Evolutionary conservation across 1,140 invertebrate species (phyloP), one percentile per base, ranked within the genome.

Genomic region (Cydia splendana): DNA sequence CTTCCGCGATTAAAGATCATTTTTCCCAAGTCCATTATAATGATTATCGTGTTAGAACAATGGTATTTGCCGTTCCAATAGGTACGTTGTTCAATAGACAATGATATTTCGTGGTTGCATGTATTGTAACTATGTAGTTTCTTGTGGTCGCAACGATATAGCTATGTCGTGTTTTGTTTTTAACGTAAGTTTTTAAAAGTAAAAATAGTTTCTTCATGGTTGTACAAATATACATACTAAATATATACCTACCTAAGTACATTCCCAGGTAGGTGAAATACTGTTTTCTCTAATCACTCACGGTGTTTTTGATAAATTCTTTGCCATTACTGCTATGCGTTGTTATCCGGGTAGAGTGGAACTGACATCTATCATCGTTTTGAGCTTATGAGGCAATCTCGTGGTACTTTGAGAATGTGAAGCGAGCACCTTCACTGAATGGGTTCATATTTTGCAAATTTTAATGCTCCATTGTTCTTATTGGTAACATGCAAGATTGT

Each of bases 1-100:
- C 67, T 71, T 71, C 67, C 67, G 67, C 67, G 67, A 71, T 71
- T 71, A 38, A 42, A 42, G 38, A 71, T 71, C 30, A 42, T 71
- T 38, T 69, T 71, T 71, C 67, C 67, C 30, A 38, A 42, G 67
- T 71, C 30, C 67, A 34, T 62, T 62, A 62, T 62, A 62, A 20
- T 62, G 15, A 42, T 71, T 71, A 71, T 71, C 34, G n/a, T 28
- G 24, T 71, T 42, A 18, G 28, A 42, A 71, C 67, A 71, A 71
- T 71, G 67, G 18, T 71, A 34, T 71, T 42, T 71, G 30, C 28
- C 65, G 28, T 18, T 53, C 51, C 51, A 53, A 53, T 53, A 24
- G 24, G 0, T 24, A 53, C 51, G 51, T n/a, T 34, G 6, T 69
- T 69, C 28, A 69, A 69, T 65, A 69, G 65, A 69, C 65, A 69